These are phyloP conservation scores for Xyrauchen texanus DNA, from an alignment of 2,113 vertebrate species.

Conservation along the genomic window DNA sequence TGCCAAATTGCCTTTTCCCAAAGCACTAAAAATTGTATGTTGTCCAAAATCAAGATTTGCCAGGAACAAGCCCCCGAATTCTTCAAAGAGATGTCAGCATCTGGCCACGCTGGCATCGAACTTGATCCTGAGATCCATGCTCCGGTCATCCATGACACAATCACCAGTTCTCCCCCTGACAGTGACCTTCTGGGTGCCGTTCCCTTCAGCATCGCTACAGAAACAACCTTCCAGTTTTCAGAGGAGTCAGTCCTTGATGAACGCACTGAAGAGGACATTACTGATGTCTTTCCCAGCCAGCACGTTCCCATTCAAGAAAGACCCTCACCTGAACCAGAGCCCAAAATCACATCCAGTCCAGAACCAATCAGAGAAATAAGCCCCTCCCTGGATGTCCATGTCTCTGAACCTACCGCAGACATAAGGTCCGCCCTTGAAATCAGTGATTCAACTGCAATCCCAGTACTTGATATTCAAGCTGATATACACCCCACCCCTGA, in stretches of 20 bases:
- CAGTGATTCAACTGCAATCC: conserved; percentile 29
- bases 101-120: conserved; percentile 47
- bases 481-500: conserved; percentile 38
- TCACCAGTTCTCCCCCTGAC: conserved; percentile 74
- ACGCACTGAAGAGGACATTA: conserved; percentile 28
- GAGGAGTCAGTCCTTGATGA: conserved; percentile 54
- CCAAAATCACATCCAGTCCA: not conserved
- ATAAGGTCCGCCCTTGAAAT: conserved; percentile 25
- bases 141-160: conserved; percentile 74
- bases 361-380: conserved; percentile 23
- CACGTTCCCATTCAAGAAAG: conserved; percentile 5
- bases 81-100: conserved; percentile 60
- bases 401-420: no score
- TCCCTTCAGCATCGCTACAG: conserved; percentile 69
- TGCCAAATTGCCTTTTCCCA: no score
- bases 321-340: not conserved
- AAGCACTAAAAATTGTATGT: no score
- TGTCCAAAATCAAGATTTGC: conserved; percentile 65
- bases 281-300: conserved; percentile 1
- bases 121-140: conserved; percentile 69
- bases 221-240: conserved; percentile 52
- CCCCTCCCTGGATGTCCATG: no score
- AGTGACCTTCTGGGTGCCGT: conserved; percentile 66
- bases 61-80: conserved; percentile 72
- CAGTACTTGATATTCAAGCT: conserved; percentile 41